A percentile compares a stretch with the other conserved stretches of the same genome.
Conservation (phyloP, 1,140 invertebrate species). For the Tetragonula clypearis region DNA sequence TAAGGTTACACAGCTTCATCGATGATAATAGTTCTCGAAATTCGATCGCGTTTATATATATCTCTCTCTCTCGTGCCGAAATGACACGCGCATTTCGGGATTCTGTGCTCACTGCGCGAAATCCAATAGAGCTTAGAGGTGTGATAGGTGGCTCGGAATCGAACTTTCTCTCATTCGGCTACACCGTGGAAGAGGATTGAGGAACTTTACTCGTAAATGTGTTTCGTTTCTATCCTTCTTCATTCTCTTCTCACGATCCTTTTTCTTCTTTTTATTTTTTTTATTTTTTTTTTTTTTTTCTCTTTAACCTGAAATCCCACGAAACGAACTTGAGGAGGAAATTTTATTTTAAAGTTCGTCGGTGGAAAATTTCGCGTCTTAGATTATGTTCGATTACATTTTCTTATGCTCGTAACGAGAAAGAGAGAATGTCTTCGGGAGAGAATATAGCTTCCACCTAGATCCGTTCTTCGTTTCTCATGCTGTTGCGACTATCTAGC, state of each 20-base stretch:
- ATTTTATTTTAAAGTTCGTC: not conserved
- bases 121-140: not conserved
- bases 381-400: not conserved
- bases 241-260: not conserved
- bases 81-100: not conserved
- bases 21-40: not conserved
- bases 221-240: not conserved
- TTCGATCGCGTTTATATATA: not conserved
- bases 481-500: not conserved
- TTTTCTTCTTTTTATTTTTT: not conserved
- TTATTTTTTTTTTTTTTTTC: not conserved
- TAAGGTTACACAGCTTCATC: not conserved
- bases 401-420: not conserved
- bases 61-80: not conserved
- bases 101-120: too few species aligned
- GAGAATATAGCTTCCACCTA: too few species aligned
- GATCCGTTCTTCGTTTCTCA: not conserved
- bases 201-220: slow-evolving; percentile 3
- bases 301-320: not conserved
- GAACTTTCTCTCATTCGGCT: not conserved
- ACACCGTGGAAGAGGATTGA: not conserved
- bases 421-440: not conserved
- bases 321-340: too few species aligned
- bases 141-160: slow-evolving; percentile 25
- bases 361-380: not conserved